Evolutionary conservation across 2,888 invertebrate genomes (phyloP), one percentile per base, ranked within the genome.

Genomic region (Buathra laborator): DNA sequence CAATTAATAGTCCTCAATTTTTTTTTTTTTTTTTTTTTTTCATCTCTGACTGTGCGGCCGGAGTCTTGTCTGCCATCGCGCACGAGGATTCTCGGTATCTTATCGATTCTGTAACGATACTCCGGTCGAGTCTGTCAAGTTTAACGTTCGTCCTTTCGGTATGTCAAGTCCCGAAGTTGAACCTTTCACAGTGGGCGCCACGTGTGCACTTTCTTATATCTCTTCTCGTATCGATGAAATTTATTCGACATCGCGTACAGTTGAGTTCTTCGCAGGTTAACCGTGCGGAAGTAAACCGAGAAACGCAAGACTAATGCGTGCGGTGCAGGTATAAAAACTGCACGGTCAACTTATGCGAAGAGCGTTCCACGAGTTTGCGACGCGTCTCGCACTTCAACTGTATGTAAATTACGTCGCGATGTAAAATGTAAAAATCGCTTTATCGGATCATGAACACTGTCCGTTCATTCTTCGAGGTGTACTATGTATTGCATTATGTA

Each of bases 1-100:
- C 85, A 86, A 88, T 89, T 88, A 88, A 88, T 89, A 81, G 81
- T 70, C 77, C 64, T 74, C 71, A 71, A 66, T 81, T 64, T 80
- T 77, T 67, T 75, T 67, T 75, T 75, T 74, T 7, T 71, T 16
- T 74, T 12, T 67, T 44, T 53, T 32, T 19, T 12, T 16, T 16
- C 24, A 24, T 43, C 62, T 53, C 19, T 9, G 53, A 53, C 53
- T 19, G 3, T 7, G 16, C 56, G 16, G 46, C 14, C 4, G 5
- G 5, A 51, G 46, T 72, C 10, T 51, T 51, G 16, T 16, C 56
- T 46, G 6, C 46, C 48, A n/a, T 19, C 16, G 51, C 12, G 12
- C 72, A 32, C 14, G 24, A 72, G 72, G 74, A 62, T 53, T 51
- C 48, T 64, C 32, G n/a, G 37, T 64, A 64, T 64, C 64, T 64